Evolutionary conservation across 2,888 invertebrate genomes (phyloP).

Genomic region (Lydus trimaculatus): DNA sequence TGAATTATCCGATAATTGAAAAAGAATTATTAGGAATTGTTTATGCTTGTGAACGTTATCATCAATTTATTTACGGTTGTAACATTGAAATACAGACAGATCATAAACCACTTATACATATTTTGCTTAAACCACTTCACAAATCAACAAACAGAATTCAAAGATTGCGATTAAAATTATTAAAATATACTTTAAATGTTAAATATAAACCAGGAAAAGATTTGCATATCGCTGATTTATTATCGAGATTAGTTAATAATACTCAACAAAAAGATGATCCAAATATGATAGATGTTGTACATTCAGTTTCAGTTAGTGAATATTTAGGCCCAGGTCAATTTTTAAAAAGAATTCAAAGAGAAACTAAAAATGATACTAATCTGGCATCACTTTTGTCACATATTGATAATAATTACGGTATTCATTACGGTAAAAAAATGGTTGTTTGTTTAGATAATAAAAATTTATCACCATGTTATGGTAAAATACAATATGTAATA

Average conservation of each 20-base stretch:
- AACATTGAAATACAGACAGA: not conserved
- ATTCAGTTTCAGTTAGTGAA: not conserved
- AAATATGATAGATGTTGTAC: not conserved
- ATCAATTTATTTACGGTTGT: not conserved
- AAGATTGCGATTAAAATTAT: not conserved
- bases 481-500: too few relatives aligned
- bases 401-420: too few relatives aligned
- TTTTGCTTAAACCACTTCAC: not conserved
- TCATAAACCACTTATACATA: not conserved
- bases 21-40: not conserved
- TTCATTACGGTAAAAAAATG: too few relatives aligned
- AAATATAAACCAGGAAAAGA: not conserved
- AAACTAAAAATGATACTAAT: not conserved
- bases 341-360: not conserved
- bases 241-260: not conserved
- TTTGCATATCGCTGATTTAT: not conserved
- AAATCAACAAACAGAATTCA: not conserved
- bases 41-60: not conserved
- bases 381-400: too few relatives aligned
- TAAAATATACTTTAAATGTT: not conserved
- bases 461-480: too few relatives aligned
- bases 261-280: not conserved
- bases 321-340: not conserved
- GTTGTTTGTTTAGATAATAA: too few relatives aligned
- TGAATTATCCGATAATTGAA: not conserved